Conservation (phyloP, 2,113 vertebrate genomes). For the Apeltes quadracus region DNA sequence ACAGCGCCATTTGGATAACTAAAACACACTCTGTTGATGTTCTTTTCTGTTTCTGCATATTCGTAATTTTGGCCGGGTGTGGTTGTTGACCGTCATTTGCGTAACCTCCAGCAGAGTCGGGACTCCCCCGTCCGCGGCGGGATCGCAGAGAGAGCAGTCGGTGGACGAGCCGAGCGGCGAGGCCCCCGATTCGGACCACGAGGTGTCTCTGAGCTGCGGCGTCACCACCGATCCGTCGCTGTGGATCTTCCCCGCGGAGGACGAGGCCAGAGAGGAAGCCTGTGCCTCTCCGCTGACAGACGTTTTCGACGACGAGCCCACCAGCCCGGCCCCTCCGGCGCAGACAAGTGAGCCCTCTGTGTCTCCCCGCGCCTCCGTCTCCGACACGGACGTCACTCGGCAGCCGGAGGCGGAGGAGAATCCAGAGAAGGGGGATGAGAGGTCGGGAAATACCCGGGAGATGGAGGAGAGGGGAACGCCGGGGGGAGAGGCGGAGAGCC, state of each 20-base stretch:
- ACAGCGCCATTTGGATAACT: neutral
- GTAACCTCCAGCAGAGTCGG: slow-evolving; percentile 38
- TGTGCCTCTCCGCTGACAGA: slow-evolving; percentile 20
- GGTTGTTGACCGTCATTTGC: neutral
- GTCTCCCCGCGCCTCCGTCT: slow-evolving; percentile 23
- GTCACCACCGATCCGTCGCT: slow-evolving; percentile 76
- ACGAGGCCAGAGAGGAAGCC: slow-evolving; percentile 38
- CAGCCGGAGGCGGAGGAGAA: slow-evolving; percentile 35
- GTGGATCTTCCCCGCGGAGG: slow-evolving; percentile 59
- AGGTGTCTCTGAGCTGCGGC: slow-evolving; percentile 73
- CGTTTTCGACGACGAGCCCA: slow-evolving; percentile 26
- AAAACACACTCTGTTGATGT: neutral
- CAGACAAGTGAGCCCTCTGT: slow-evolving; percentile 24
- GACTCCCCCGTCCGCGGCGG: slow-evolving; percentile 26
- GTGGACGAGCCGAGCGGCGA: slow-evolving; percentile 54
- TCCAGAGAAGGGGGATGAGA: slow-evolving; percentile 16
- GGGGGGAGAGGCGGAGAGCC: slow-evolving; percentile 46
- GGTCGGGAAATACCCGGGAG: slow-evolving; percentile 20
- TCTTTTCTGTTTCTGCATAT: neutral
- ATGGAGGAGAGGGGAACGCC: slow-evolving; percentile 40
- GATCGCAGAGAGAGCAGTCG: slow-evolving; percentile 41
- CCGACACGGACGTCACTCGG: slow-evolving; percentile 40
- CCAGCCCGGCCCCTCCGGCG: neutral
- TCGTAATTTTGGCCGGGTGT: neutral
- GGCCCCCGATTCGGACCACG: slow-evolving; percentile 37